phyloP scores from a whole-genome alignment of 2,797 vertebrate genomes.

The Siniperca scherzeri region DNA sequence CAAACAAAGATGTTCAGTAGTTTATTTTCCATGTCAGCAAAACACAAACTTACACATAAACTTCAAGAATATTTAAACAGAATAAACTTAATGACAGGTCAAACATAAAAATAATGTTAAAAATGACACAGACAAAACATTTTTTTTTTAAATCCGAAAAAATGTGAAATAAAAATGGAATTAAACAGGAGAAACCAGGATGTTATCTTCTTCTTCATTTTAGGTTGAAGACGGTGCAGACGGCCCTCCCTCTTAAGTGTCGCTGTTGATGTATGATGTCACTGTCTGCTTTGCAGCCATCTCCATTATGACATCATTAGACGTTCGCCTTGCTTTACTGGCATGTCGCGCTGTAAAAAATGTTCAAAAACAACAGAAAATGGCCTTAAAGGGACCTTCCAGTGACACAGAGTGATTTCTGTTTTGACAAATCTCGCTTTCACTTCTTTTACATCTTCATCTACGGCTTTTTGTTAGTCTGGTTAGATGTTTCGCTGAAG shows the following conservation, averaged over 20 bases:
- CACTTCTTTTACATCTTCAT: background rate
- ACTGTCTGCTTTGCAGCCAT: background rate
- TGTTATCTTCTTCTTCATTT: background rate
- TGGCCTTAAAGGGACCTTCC: background rate
- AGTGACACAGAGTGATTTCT: too few relatives aligned
- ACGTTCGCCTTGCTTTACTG: background rate
- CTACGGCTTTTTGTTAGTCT: background rate
- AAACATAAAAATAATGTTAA: too few relatives aligned
- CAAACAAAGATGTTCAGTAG: background rate
- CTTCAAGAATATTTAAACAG: too few relatives aligned
- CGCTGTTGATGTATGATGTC: background rate
- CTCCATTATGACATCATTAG: slow-evolving; percentile 29
- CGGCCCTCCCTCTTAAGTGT: background rate
- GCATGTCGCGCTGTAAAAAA: slow-evolving; percentile 8
- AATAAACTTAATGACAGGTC: too few relatives aligned
- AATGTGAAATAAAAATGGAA: background rate
- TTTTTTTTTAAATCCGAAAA: too few relatives aligned
- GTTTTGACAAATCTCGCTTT: background rate
- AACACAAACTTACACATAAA: background rate
- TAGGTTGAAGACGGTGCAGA: too few relatives aligned
- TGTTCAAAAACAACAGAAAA: background rate
- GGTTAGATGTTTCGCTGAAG: too few relatives aligned
- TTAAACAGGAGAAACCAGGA: background rate
- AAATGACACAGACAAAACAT: too few relatives aligned
- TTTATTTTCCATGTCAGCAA: background rate